Evolutionary conservation across 2,113 vertebrate species (phyloP).

Genomic region (Struthio camelus): DNA sequence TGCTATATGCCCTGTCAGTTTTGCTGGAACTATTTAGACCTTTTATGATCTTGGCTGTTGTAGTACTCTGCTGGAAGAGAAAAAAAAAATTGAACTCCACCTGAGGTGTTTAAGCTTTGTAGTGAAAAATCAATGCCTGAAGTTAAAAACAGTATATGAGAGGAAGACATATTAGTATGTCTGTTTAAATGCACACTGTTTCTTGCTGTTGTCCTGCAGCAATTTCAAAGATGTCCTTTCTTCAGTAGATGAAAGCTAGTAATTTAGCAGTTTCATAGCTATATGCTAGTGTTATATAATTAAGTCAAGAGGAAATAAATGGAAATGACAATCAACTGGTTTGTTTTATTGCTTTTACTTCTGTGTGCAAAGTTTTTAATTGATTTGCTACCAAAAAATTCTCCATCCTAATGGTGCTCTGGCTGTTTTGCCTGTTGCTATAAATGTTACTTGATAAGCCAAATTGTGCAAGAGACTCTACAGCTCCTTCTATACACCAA

Average conservation of each 20-base stretch:
- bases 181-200: not conserved
- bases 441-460: not conserved
- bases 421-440: not conserved
- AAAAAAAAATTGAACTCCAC: not conserved
- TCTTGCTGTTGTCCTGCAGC: not conserved
- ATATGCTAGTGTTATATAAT: not conserved
- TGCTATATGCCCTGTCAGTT: accelerated
- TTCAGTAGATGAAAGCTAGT: not conserved
- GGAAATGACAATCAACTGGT: not conserved
- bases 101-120: not conserved
- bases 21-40: not conserved
- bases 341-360: not conserved
- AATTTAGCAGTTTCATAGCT: not conserved
- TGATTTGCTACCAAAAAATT: not conserved
- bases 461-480: not conserved
- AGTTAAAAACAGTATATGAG: not conserved
- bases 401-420: not conserved
- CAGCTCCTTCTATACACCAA: not conserved
- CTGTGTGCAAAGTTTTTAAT: not conserved
- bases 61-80: not conserved
- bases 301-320: not conserved
- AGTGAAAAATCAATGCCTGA: not conserved
- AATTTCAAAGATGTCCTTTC: not conserved
- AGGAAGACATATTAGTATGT: not conserved
- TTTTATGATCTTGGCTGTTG: not conserved